Conservation (phyloP, 2,797 vertebrate species). For the Lutjanus campechanus region DNA sequence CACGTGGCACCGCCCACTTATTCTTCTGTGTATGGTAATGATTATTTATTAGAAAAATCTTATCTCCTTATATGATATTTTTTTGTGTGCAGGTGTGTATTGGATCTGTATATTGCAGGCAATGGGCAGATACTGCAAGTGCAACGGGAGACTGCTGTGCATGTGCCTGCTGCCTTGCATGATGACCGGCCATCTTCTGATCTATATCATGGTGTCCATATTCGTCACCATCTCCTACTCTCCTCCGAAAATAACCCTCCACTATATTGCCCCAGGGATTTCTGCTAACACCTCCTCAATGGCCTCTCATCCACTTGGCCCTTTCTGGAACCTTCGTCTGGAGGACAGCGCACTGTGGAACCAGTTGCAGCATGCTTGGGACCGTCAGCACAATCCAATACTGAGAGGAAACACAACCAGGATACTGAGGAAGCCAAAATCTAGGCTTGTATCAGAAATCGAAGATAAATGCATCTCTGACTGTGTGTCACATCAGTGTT, state of each 20-base stretch:
- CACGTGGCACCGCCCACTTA: too few species aligned
- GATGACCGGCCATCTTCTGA: constrained; percentile 86
- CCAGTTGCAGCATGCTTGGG: constrained; percentile 83
- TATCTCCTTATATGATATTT: not conserved
- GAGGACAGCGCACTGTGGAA: constrained; percentile 86
- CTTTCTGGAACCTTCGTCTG: constrained; percentile 87
- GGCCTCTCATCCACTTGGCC: constrained; percentile 77
- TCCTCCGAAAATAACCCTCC: constrained; percentile 79
- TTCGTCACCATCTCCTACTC: constrained; percentile 85
- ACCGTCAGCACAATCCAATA: constrained; percentile 85
- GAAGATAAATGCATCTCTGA: constrained; percentile 56
- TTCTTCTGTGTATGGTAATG: too few species aligned
- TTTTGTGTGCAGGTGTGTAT: constrained; percentile 50
- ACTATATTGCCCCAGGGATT: constrained; percentile 81
- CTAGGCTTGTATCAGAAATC: constrained; percentile 6
- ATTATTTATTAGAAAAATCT: not conserved
- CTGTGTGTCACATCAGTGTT: constrained; percentile 67
- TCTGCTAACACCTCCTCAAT: constrained; percentile 71
- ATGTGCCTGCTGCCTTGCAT: constrained; percentile 87
- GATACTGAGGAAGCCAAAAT: constrained; percentile 19
- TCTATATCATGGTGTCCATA: constrained; percentile 86
- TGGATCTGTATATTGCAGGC: constrained; percentile 21
- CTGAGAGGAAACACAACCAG: constrained; percentile 72
- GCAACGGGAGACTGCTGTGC: constrained; percentile 83
- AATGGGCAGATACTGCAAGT: constrained; percentile 85